Percentiles rank a stretch among this genome's conserved stretches.
These are phyloP conservation scores for Nicator chloris DNA, from an alignment of 2,113 vertebrate species.

Conservation along the genomic window DNA sequence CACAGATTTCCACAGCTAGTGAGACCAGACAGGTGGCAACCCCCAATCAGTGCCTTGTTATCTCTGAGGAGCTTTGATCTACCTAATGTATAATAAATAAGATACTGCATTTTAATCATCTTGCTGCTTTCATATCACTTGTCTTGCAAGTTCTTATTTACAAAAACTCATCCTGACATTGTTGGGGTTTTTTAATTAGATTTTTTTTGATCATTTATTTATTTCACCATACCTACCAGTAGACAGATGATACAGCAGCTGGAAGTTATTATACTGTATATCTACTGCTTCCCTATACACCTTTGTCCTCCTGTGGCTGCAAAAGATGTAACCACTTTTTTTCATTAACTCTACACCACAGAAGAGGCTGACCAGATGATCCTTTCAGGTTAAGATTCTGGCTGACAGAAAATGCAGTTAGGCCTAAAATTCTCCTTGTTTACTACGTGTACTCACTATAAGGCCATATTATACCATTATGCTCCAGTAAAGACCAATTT, in stretches of 20 bases:
- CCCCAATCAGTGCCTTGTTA: slow-evolving; percentile 33
- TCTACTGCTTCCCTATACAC: neutral
- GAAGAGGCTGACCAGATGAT: neutral
- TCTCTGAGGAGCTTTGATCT: slow-evolving; percentile 68
- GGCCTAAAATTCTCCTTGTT: neutral
- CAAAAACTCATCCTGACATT: slow-evolving; percentile 32
- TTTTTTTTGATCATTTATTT: slow-evolving; percentile 73
- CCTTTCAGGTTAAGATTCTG: neutral
- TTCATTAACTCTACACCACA: neutral
- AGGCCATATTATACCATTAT: neutral
- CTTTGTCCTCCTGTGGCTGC: neutral
- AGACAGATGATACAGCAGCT: slow-evolving; percentile 38
- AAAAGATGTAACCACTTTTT: neutral
- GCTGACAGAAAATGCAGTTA: neutral
- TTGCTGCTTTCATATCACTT: slow-evolving; percentile 50
- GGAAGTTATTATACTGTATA: slow-evolving; percentile 2
- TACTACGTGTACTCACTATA: neutral
- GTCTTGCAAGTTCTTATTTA: slow-evolving; percentile 45
- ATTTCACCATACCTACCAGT: slow-evolving; percentile 36
- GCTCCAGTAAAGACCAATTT: neutral
- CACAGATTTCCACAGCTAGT: slow-evolving; percentile 43
- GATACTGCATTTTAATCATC: slow-evolving; percentile 67
- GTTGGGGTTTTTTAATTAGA: slow-evolving; percentile 14
- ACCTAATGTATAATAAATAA: slow-evolving; percentile 72
- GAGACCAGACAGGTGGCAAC: slow-evolving; percentile 61